Percentiles rank a stretch among this genome's conserved stretches.
Evolutionary conservation across 2,797 vertebrate genomes (phyloP).

Genomic region (Salmo trutta): DNA sequence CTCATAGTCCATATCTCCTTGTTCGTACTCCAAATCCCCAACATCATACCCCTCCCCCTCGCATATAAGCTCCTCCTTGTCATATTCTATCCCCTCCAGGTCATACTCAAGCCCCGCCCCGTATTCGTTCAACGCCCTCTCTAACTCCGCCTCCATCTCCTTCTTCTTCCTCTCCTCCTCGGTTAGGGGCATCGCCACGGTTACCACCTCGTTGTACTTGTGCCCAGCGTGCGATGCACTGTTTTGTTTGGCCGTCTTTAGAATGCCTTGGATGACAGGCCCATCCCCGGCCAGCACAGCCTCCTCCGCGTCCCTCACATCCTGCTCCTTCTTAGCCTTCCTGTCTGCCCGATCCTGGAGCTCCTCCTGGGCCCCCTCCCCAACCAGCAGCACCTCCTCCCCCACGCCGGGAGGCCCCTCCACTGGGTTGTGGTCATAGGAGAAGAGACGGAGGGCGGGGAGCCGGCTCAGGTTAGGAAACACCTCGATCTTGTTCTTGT

Average conservation of each 20-base stretch:
- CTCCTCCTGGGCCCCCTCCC: slow-evolving; percentile 88
- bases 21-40: slow-evolving; percentile 45
- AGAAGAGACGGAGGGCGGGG: slow-evolving; percentile 81
- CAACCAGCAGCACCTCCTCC: slow-evolving; percentile 84
- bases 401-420: slow-evolving; percentile 79
- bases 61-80: slow-evolving; percentile 71
- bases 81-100: slow-evolving; percentile 66
- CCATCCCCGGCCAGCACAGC: slow-evolving; percentile 59
- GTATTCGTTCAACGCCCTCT: slow-evolving; percentile 42
- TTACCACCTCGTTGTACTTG: slow-evolving; percentile 26
- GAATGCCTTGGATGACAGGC: slow-evolving; percentile 69
- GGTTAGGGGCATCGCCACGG: neutral
- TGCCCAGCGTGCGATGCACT: slow-evolving; percentile 57
- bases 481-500: slow-evolving; percentile 85
- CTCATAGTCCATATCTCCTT: slow-evolving; percentile 70
- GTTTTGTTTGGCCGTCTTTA: slow-evolving; percentile 60
- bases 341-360: slow-evolving; percentile 78
- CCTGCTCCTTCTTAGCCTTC: slow-evolving; percentile 63
- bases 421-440: slow-evolving; percentile 93
- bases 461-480: slow-evolving; percentile 87
- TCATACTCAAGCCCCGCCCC: slow-evolving; percentile 67
- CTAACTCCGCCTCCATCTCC: slow-evolving; percentile 32
- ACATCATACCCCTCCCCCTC: slow-evolving; percentile 47
- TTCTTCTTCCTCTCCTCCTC: slow-evolving; percentile 36
- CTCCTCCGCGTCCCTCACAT: slow-evolving; percentile 61